phyloP scores from a whole-genome alignment of 1,140 invertebrate genomes.

The Alviniconcha marisindica region DNA sequence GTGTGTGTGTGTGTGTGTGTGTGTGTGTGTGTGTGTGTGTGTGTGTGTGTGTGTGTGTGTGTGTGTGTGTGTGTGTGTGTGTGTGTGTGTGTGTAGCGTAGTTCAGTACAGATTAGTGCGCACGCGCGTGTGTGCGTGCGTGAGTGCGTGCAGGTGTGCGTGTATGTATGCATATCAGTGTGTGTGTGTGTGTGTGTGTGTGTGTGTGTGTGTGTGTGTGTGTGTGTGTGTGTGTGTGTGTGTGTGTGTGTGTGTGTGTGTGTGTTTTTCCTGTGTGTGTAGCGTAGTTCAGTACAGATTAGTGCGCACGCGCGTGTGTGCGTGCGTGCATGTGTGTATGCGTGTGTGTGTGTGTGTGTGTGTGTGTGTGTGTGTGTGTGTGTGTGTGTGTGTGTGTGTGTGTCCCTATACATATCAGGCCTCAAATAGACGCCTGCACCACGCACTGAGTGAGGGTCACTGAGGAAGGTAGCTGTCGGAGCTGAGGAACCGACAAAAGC shows the following conservation, averaged over 20 bases:
- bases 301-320: not conserved
- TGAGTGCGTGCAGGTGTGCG: not conserved
- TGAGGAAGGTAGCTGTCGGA: too few species aligned
- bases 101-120: too few species aligned
- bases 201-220: constrained; percentile 17
- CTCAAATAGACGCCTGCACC: too few species aligned
- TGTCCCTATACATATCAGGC: too few species aligned
- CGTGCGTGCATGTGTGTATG: not conserved
- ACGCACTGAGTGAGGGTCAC: too few species aligned
- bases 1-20: constrained; percentile 11
- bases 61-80: not conserved
- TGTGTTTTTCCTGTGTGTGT: not conserved
- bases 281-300: too few species aligned
- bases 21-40: constrained; percentile 3
- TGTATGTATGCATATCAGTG: too few species aligned
- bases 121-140: not conserved
- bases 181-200: constrained; percentile 17
- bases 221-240: constrained; percentile 7
- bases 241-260: not conserved
- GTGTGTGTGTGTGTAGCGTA: not conserved
- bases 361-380: not conserved
- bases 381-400: too few species aligned
- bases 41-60: constrained; percentile 5
- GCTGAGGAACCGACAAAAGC: too few species aligned
- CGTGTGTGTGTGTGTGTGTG: not conserved